Evolutionary conservation across 1,140 invertebrate species (phyloP), one percentile per base, ranked within the genome.

Genomic region (Episyrphus balteatus): DNA sequence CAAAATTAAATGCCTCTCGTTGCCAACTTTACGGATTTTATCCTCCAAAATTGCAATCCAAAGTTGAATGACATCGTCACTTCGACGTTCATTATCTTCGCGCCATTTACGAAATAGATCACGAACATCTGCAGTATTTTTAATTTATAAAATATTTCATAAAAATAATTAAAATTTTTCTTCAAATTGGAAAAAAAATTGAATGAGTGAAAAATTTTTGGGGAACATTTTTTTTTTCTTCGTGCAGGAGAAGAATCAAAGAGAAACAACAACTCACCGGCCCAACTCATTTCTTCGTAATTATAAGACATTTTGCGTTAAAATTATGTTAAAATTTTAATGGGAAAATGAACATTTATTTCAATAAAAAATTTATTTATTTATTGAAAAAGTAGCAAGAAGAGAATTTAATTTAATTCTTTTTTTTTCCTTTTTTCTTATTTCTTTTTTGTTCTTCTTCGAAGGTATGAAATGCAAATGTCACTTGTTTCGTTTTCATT

Each of bases 11-110:
- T 66, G 61, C 2, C 91, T 82, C 75, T 98, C 95, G 78, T 92
- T 92, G 46, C 90, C 92, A 40, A 97, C 74, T 66, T 87, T 87
- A 50, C 85, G 71, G 18, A 84, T 68, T 65, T 86, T 81, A 39
- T 77, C 71, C 58, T 78, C 76, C n/a, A 96, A 65, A 34, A 83
- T 73, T 6, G 76, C 74, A 51, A 88, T 80, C 90, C 91, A 98
- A 44, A 97, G 65, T 52, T 88, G 79, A 1, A 98, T 75, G 1
- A 96, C 80, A 61, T 95, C 89, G 61, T 86, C 70, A 63, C 92
- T 95, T 61, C 83, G 80, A 36, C 96, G 75, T 41, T 85, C 82
- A 61, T 92, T 92, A 55, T 92, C 86, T 72, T 98, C 95, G 61
- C 95, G 76, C 86, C 92, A 94, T 55, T 81, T 80, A 52, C 88